Conservation (phyloP, 2,888 invertebrate species). For the Stenolophus ochropezus region DNA sequence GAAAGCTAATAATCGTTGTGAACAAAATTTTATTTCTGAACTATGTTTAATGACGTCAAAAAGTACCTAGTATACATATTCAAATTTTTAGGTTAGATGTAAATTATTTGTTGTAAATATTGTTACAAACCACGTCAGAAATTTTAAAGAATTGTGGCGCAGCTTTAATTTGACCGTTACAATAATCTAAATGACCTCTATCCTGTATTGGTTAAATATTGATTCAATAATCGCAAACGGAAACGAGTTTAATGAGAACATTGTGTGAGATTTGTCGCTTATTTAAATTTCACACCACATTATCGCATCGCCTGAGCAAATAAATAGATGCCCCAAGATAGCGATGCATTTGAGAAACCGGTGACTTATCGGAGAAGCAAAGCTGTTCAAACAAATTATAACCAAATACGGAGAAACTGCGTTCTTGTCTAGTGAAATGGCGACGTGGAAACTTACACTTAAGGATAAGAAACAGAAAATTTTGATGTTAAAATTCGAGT, state of each 20-base stretch:
- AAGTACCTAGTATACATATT: no score
- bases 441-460: no score
- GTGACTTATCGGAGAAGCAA: constrained; percentile 22
- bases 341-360: constrained; percentile 29
- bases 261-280: constrained; percentile 52
- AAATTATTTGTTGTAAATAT: no score
- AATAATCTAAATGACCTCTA: background rate
- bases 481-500: no score
- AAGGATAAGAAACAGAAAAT: background rate
- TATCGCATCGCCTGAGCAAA: constrained; percentile 34
- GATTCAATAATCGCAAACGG: constrained; percentile 50
- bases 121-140: no score
- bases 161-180: constrained; percentile 9
- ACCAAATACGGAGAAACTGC: constrained; percentile 36
- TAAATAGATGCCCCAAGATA: constrained; percentile 27
- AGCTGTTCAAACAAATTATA: constrained; percentile 13
- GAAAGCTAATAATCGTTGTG: no score
- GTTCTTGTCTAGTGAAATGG: constrained; percentile 12
- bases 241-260: constrained; percentile 42
- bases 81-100: no score
- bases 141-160: no score
- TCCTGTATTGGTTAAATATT: constrained; percentile 50
- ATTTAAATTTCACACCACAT: constrained; percentile 57
- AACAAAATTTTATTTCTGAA: no score
- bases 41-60: no score